These are phyloP conservation scores for Apocheima hispidaria DNA, from an alignment of 2,888 invertebrate species.

Conservation along the genomic window DNA sequence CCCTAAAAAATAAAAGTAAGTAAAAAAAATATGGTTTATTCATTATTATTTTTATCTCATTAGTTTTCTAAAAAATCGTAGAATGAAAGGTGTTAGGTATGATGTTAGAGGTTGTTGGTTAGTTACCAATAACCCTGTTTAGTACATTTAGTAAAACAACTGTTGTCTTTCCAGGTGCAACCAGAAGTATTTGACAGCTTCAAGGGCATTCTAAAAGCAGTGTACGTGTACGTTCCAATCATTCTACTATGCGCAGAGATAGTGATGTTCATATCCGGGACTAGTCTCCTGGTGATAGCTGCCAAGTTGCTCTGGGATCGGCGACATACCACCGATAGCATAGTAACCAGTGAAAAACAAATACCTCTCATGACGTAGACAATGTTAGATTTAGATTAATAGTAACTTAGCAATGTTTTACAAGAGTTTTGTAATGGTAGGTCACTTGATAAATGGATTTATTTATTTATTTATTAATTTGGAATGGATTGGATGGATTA, in stretches of 20 bases:
- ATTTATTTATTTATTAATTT: no score
- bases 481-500: no score
- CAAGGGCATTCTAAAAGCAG: constrained; percentile 51
- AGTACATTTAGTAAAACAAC: background rate
- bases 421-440: background rate
- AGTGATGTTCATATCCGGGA: constrained; percentile 46
- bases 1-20: no score
- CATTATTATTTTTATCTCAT: no score
- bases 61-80: no score
- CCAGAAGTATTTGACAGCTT: constrained; percentile 57
- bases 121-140: no score
- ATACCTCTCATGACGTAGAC: constrained; percentile 38
- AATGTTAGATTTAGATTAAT: constrained; percentile 3
- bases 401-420: background rate
- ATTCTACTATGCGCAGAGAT: constrained; percentile 50
- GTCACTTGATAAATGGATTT: background rate
- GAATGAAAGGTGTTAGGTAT: no score
- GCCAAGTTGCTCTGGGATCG: constrained; percentile 33
- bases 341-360: constrained; percentile 38
- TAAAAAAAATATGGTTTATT: no score
- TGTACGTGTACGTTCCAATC: constrained; percentile 58
- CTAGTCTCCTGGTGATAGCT: constrained; percentile 47
- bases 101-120: no score
- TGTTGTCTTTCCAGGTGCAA: constrained; percentile 58
- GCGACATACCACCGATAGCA: constrained; percentile 18